Percentiles rank a stretch among this genome's conserved stretches.
Conservation (phyloP, 2,113 vertebrate species). For the Oceanodroma tethys region DNA sequence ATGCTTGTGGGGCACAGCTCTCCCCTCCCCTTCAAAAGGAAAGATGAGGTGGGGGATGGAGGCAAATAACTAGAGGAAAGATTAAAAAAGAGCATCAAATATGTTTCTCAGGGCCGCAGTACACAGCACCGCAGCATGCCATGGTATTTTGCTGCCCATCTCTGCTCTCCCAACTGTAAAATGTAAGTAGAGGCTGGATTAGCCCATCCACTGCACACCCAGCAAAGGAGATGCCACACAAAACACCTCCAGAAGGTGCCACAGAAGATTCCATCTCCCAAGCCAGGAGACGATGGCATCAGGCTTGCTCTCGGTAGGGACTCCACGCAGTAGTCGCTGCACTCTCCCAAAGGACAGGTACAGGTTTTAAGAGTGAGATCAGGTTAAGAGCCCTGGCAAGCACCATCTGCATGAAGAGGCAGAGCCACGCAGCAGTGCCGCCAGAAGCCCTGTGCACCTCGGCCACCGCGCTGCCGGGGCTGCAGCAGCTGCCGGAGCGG, state of each 20-base stretch:
- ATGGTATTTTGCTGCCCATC: background rate
- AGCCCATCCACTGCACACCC: too few relatives aligned
- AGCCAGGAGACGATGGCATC: accelerated
- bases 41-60: background rate
- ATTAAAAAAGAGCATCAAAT: background rate
- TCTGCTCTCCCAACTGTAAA: background rate
- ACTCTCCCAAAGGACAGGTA: accelerated
- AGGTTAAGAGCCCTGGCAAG: background rate
- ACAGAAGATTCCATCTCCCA: background rate
- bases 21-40: background rate
- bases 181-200: background rate
- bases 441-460: background rate
- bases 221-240: background rate
- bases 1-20: background rate
- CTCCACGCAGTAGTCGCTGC: background rate
- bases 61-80: background rate
- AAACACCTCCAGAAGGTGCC: background rate
- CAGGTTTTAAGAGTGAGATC: background rate
- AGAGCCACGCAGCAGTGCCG: background rate
- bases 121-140: background rate
- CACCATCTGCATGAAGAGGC: accelerated
- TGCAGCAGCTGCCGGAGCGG: background rate
- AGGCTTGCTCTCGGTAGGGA: background rate
- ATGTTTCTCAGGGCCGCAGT: background rate
- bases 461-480: accelerated